phyloP scores from a whole-genome alignment of 2,113 vertebrate genomes.

The Lathamus discolor region DNA sequence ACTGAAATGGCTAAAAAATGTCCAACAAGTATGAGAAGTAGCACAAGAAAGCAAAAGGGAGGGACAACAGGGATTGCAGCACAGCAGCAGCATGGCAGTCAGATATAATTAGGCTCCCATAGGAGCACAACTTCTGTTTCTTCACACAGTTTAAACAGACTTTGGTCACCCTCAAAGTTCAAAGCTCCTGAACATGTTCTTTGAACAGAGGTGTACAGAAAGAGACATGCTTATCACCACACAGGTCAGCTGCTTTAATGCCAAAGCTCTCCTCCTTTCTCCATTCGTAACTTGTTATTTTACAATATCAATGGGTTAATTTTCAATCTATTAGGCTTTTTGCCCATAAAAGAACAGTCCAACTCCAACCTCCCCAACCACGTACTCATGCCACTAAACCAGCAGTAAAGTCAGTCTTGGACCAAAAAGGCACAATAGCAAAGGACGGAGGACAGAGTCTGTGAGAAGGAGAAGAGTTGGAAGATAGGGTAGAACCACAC shows the following conservation, averaged over 20 bases:
- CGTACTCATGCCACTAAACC: neutral
- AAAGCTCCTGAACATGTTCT: neutral
- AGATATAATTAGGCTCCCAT: neutral
- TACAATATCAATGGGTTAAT: neutral
- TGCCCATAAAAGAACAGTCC: neutral
- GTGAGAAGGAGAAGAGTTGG: neutral
- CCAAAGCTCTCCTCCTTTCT: neutral
- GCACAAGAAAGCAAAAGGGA: neutral
- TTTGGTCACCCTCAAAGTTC: neutral
- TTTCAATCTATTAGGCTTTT: neutral
- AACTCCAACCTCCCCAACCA: neutral
- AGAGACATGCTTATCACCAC: neutral
- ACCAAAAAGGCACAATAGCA: neutral
- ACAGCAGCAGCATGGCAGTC: neutral
- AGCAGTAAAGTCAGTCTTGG: neutral
- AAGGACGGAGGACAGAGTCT: neutral
- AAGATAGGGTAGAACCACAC: fast-evolving
- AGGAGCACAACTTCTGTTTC: neutral
- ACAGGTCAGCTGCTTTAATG: neutral
- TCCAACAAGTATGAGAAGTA: neutral
- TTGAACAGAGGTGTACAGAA: neutral
- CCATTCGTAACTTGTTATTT: neutral
- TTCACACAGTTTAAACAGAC: neutral
- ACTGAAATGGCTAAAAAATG: neutral
- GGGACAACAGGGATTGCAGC: neutral